These are phyloP conservation scores for Bergia sp. DNA, from an alignment of 92 coral and sea anemone species.

Conservation along the genomic window DNA sequence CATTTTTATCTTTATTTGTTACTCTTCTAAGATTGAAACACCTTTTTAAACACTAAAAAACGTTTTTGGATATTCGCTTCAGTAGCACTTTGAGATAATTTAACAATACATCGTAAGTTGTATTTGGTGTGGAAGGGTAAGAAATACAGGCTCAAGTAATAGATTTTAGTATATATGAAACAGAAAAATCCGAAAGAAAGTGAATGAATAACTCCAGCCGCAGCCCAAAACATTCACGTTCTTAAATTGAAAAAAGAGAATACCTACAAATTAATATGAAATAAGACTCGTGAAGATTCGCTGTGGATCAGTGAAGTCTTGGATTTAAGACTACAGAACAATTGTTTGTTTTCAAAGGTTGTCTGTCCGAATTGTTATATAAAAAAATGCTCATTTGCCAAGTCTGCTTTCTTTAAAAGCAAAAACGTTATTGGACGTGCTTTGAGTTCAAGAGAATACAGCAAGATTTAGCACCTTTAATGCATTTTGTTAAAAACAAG, in stretches of 20 bases:
- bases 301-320: background rate
- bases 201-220: no score
- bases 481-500: background rate
- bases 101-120: no score
- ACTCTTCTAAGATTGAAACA: no score
- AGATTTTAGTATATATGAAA: no score
- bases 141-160: background rate
- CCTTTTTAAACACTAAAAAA: no score
- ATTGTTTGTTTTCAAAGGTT: background rate
- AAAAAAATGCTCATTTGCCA: background rate
- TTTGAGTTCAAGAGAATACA: conserved; percentile 6
- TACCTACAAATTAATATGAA: background rate
- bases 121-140: no score
- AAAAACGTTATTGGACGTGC: background rate
- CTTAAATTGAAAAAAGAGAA: no score
- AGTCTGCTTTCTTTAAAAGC: background rate
- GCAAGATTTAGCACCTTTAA: conserved; percentile 5
- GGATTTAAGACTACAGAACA: background rate
- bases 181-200: background rate
- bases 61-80: no score
- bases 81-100: no score
- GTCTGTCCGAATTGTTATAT: background rate
- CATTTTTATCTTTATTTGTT: no score
- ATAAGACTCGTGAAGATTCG: background rate
- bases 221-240: background rate